A percentile compares a stretch with the other conserved stretches of the same genome.
Conservation (phyloP, 2,113 vertebrate genomes). For the Hiodon alosoides region DNA sequence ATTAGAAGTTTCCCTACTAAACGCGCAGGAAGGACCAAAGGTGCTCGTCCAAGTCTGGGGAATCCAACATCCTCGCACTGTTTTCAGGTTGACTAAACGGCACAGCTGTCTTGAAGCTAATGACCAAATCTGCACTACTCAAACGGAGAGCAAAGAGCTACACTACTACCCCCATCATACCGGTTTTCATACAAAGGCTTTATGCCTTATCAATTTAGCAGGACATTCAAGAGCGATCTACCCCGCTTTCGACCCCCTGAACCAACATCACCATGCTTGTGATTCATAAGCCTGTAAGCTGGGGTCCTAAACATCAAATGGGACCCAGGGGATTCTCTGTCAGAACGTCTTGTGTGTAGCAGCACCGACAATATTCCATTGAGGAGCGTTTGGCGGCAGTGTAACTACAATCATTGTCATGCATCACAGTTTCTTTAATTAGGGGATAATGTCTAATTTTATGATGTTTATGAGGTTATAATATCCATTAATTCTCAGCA, state of each 20-base stretch:
- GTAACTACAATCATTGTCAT: conserved; percentile 63
- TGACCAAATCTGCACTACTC: conserved; percentile 35
- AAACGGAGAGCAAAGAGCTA: conserved; percentile 24
- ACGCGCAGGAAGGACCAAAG: no score
- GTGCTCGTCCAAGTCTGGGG: conserved; percentile 20
- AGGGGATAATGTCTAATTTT: conserved; percentile 73
- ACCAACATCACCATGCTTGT: neutral
- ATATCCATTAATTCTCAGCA: conserved; percentile 73
- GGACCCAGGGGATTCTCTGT: neutral
- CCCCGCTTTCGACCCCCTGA: neutral
- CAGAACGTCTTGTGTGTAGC: conserved; percentile 28
- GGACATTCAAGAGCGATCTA: neutral
- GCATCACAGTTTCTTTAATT: conserved; percentile 73
- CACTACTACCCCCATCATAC: no score
- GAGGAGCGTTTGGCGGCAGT: conserved; percentile 44
- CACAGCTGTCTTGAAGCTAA: conserved; percentile 58
- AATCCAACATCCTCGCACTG: conserved; percentile 47
- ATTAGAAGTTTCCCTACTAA: no score
- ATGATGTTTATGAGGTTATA: conserved; percentile 73
- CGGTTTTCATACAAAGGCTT: no score
- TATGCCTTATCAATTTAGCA: no score
- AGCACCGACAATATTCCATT: conserved; percentile 44
- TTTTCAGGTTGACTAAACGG: conserved; percentile 60
- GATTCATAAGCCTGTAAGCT: neutral
- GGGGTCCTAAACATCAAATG: neutral